phyloP scores from a whole-genome alignment of 2,113 vertebrate genomes.

The Coptodon bakossiorum region DNA sequence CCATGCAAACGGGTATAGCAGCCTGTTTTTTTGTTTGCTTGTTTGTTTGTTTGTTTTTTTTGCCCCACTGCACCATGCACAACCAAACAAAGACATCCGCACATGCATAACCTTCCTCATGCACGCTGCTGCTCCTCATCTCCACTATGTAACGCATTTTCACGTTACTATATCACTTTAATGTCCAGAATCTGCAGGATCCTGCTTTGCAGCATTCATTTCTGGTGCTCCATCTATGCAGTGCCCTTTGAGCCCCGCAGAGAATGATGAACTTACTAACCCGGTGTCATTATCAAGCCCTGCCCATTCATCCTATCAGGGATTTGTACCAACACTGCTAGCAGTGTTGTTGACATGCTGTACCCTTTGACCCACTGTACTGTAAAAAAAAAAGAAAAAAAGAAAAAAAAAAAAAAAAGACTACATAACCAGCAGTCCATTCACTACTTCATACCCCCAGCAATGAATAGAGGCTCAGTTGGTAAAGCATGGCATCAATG shows the following conservation, averaged over 20 bases:
- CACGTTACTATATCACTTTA: background rate
- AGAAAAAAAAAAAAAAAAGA: background rate
- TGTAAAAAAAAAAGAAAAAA: background rate
- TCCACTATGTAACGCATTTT: background rate
- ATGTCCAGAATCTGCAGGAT: background rate
- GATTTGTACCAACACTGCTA: background rate
- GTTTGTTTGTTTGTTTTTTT: background rate
- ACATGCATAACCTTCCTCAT: background rate
- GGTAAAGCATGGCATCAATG: constrained; percentile 42
- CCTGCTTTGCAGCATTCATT: background rate
- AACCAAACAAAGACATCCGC: constrained; percentile 16
- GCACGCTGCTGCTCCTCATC: background rate
- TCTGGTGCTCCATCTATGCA: background rate
- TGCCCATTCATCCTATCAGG: background rate
- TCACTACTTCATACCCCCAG: background rate
- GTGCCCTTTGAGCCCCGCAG: background rate
- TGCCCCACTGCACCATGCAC: constrained; percentile 5
- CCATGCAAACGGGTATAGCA: background rate
- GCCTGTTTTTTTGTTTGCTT: background rate
- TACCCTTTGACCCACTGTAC: constrained; percentile 6
- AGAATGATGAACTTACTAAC: background rate
- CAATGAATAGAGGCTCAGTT: constrained; percentile 45
- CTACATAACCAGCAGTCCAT: background rate
- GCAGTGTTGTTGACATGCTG: background rate
- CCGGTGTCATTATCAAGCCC: background rate